Evolutionary conservation across 2,113 vertebrate species (phyloP), one percentile per base, ranked within the genome.

Genomic region (Coryphaenoides rupestris): DNA sequence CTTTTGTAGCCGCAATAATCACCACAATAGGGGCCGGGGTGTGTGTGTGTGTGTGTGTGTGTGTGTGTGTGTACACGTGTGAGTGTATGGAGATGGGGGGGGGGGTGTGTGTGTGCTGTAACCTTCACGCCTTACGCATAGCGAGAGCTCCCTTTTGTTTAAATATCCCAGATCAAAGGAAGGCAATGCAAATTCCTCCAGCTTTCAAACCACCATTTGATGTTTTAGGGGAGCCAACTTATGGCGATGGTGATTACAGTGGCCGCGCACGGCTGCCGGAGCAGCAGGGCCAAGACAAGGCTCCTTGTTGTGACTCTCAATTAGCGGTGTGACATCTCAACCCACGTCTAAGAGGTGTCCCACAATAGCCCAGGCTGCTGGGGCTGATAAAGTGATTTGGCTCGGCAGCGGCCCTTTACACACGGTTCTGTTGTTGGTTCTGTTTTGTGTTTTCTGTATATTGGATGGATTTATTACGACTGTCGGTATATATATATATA

Each of bases 271-370:
- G 75, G 81, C 68, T 23, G 46, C 73, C 65, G 73, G 24, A 80
- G 66, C 68, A 26, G 24, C 6, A 9, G 28, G n/a, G 78, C 76
- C 74, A 80, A 82, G 77, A 80, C 79, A 74, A 78, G 72, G 62
- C 68, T 59, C 73, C 75, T 79, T 82, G 77, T 86, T 83, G 77
- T 79, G 84, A 77, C 82, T 84, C 75, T 74, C 82, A 80, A 82
- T 87, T 84, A 89, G 82, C 55, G 73, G 81, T 82, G 86, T 86
- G 81, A 87, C 84, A 85, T 86, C 78, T 81, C 77, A 75, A 65
- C 79, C 75, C 60, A 84, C 79, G 67, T 82, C 85, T 85, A 68
- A 83, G 79, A 83, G 65, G 73, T 70, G 23, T 74, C 65, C 66
- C 64, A 74, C 70, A 80, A 81, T 83, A 76, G 76, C 74, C 73